phyloP scores from a whole-genome alignment of 1,140 invertebrate genomes.

The Druon quercuslanigerum region DNA sequence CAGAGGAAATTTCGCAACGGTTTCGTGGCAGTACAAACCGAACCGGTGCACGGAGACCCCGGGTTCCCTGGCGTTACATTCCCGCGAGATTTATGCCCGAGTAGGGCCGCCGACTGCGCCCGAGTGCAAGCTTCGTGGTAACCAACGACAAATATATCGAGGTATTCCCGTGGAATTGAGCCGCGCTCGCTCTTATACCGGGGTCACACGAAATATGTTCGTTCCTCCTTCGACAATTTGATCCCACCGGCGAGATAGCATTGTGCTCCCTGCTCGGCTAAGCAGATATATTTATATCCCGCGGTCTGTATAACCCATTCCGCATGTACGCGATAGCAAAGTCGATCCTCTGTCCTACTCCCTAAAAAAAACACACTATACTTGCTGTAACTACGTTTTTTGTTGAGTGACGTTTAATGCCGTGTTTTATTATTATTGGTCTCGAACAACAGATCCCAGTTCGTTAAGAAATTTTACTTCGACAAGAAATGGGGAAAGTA shows the following conservation, averaged over 20 bases:
- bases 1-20: constrained; percentile 42
- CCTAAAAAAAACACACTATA: constrained; percentile 12
- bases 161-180: constrained; percentile 72
- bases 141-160: constrained; percentile 73
- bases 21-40: constrained; percentile 41
- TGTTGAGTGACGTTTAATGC: constrained; percentile 14
- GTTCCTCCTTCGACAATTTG: constrained; percentile 72
- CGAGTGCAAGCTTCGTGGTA: constrained; percentile 56
- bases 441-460: not conserved
- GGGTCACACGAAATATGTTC: constrained; percentile 72
- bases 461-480: not conserved
- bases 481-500: not conserved
- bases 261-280: constrained; percentile 63
- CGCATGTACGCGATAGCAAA: constrained; percentile 44
- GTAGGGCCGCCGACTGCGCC: constrained; percentile 52
- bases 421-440: constrained; percentile 13
- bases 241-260: constrained; percentile 70
- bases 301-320: constrained; percentile 48
- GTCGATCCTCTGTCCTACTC: constrained; percentile 48
- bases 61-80: constrained; percentile 59
- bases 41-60: constrained; percentile 37
- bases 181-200: constrained; percentile 62
- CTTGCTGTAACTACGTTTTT: not conserved
- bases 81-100: constrained; percentile 60
- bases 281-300: constrained; percentile 58